Evolutionary conservation across 2,797 vertebrate genomes (phyloP), one percentile per base, ranked within the genome.

Genomic region (Acanthurus lineatus): DNA sequence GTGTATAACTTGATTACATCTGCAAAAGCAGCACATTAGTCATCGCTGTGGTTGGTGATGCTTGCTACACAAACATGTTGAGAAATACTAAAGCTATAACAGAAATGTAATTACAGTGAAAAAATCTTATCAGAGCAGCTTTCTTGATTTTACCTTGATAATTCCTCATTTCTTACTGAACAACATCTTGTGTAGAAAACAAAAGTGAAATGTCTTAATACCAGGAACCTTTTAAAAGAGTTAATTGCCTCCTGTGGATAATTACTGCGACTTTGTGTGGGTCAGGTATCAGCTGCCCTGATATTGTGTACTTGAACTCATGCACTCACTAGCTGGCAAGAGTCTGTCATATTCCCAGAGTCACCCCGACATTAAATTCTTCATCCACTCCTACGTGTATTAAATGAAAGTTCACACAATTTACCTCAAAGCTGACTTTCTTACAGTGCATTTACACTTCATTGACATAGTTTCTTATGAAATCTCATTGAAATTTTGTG

Each of bases 281-380:
- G 6, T 75, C 38, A 49, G 17, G 2, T 49, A 77, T 66, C 35
- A 73, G n/a, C 17, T 51, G 28, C 11, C 4, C 12, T 49, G 56
- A 54, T 12, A 15, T 22, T 45, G n/a, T 15, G 6, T 32, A 32
- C 14, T 51, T 5, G 49, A 51, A 51, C 7, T 10, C 17, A 58
- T 10, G 10, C 25, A 9, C 28, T 44, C 15, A 9, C 7, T 14
- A 51, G 47, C 45, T 40, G 15, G 2, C 61, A 25, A 61, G 11
- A 69, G 38, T 4, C 35, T 9, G 9, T 17, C 67, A 56, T 74
- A 44, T 42, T 71, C 40, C 57, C 17, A 38, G 49, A 73, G 79
- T 86, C 75, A 69, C 15, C n/a, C 4, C 86, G 81, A 86, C 81
- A 83, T 48, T 9, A 67, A 66, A 28, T 56, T 4, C 42, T 42